These are phyloP conservation scores for Ornithoptera priamus DNA, from an alignment of 2,888 invertebrate genomes.

Conservation along the genomic window DNA sequence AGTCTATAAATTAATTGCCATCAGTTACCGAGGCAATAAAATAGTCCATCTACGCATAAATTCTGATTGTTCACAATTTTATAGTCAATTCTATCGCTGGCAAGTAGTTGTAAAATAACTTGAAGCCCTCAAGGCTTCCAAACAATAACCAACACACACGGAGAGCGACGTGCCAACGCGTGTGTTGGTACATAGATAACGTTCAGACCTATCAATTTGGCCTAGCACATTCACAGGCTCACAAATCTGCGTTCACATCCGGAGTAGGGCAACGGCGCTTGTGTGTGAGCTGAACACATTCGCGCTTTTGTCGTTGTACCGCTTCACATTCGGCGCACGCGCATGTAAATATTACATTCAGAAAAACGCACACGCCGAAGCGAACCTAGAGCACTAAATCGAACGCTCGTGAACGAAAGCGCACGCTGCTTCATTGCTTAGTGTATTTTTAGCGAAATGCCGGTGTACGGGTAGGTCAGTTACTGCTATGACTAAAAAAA, in stretches of 20 bases:
- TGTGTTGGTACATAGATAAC: conserved; percentile 57
- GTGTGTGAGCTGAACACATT: conserved; percentile 57
- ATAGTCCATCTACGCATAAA: conserved; percentile 59
- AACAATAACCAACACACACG: conserved; percentile 45
- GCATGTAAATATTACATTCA: conserved; percentile 35
- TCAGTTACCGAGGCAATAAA: conserved; percentile 54
- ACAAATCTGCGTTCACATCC: conserved; percentile 75
- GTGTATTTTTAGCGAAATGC: conserved; percentile 70
- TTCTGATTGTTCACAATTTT: conserved; percentile 67
- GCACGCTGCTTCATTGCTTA: conserved; percentile 52
- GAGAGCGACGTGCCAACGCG: conserved; percentile 42
- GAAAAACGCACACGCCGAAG: conserved; percentile 42
- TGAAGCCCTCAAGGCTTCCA: conserved; percentile 57
- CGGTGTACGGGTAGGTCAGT: conserved; percentile 73
- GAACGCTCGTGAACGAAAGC: conserved; percentile 66
- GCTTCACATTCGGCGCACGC: conserved; percentile 45
- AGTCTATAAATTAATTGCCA: conserved; percentile 60
- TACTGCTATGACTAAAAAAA: conserved; percentile 61
- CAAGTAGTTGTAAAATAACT: conserved; percentile 65
- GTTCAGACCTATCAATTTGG: conserved; percentile 68
- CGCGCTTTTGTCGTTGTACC: conserved; percentile 53
- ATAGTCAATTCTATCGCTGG: conserved; percentile 64
- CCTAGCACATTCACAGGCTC: conserved; percentile 70
- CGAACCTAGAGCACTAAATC: conserved; percentile 50
- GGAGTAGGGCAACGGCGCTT: conserved; percentile 63